These are phyloP conservation scores for Pseudopodoces humilis DNA, from an alignment of 2,113 vertebrate genomes.

Conservation along the genomic window DNA sequence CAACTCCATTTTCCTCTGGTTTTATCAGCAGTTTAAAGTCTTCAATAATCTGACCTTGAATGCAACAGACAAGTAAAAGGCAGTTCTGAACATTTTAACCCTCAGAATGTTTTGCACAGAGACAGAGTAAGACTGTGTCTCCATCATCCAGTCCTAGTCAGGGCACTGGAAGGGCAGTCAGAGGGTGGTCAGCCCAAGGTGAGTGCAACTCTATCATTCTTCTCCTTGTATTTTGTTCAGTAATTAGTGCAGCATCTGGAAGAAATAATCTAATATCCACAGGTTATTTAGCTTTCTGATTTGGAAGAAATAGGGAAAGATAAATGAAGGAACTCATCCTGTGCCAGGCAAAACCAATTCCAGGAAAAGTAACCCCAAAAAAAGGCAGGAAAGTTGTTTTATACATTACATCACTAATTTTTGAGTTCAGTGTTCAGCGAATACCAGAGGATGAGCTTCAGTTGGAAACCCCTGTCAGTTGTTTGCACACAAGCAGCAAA, in stretches of 20 bases:
- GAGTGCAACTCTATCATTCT: neutral
- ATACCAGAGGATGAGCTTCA: neutral
- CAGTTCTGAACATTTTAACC: neutral
- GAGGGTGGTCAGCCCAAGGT: neutral
- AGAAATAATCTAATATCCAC: neutral
- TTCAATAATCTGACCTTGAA: neutral
- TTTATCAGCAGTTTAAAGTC: constrained; percentile 7
- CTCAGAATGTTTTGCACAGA: neutral
- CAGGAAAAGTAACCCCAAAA: neutral
- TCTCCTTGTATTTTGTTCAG: neutral
- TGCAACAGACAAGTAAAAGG: neutral
- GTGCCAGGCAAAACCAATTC: neutral
- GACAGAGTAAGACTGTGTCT: neutral
- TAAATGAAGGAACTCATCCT: neutral
- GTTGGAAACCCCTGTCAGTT: neutral
- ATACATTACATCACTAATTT: neutral
- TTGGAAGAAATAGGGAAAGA: neutral
- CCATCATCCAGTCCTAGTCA: neutral
- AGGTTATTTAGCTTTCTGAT: neutral
- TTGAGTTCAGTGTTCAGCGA: neutral
- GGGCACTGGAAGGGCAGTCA: neutral
- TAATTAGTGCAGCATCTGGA: neutral
- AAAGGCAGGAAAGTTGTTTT: neutral
- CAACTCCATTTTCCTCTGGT: neutral
- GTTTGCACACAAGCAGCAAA: neutral